Evolutionary conservation across 2,888 invertebrate species (phyloP).

Genomic region (Sinelater perroti): DNA sequence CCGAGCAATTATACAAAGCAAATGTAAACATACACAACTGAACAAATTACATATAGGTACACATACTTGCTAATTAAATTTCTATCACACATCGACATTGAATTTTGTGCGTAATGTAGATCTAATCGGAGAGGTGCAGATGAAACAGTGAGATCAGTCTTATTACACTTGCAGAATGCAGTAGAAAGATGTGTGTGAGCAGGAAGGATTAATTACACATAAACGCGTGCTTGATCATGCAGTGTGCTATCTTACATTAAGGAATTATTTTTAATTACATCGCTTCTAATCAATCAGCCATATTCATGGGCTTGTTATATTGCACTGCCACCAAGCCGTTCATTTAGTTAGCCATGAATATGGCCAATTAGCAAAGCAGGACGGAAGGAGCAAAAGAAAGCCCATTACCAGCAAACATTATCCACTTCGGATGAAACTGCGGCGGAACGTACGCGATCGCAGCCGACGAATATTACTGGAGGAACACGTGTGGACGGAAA

Average conservation of each 20-base stretch:
- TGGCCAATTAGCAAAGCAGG: constrained; percentile 55
- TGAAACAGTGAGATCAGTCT: constrained; percentile 30
- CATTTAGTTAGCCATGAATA: constrained; percentile 48
- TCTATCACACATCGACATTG: constrained; percentile 18
- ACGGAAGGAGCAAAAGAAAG: constrained; percentile 33
- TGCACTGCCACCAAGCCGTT: constrained; percentile 51
- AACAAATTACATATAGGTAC: constrained; percentile 7
- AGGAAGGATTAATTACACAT: constrained; percentile 22
- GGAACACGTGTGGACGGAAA: constrained; percentile 20
- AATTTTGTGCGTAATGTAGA: constrained; percentile 1
- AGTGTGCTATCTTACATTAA: constrained; percentile 22
- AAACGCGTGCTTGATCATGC: constrained; percentile 29
- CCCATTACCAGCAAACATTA: constrained; percentile 52
- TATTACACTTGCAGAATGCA: constrained; percentile 24
- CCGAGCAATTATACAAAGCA: constrained; percentile 23
- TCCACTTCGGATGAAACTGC: constrained; percentile 18
- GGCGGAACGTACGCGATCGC: background rate
- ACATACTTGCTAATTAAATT: constrained; percentile 9
- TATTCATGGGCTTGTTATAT: constrained; percentile 49
- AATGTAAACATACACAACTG: background rate
- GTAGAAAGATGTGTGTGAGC: constrained; percentile 9
- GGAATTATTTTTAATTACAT: constrained; percentile 26
- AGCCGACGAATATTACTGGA: background rate
- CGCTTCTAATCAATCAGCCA: constrained; percentile 47
- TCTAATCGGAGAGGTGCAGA: constrained; percentile 6